Evolutionary conservation across 2,113 vertebrate species (phyloP), one percentile per base, ranked within the genome.

Genomic region (Bubo bubo): DNA sequence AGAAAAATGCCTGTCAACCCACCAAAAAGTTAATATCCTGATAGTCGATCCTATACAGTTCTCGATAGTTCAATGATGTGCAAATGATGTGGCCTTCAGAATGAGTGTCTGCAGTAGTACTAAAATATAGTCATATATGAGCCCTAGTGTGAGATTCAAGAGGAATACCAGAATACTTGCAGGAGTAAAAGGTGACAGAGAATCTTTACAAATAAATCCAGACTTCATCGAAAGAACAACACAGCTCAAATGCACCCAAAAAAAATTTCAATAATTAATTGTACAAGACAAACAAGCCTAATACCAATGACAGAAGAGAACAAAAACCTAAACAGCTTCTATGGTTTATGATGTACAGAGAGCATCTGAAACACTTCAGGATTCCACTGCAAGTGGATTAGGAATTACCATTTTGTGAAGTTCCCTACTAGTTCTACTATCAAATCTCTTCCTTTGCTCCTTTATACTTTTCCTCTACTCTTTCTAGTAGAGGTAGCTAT

Each of bases 331-430:
- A 88, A 71, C 17, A 2, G 17, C 15, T 39, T 81, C 17, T 55
- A 1, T 3, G 17, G 64, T 12, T 14, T 30, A 10, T 2, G 21
- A 59, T 23, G 62, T 9, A 12, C 73, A 58, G 24, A 75, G 52
- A 76, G n/a, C 45, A 49, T 62, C 52, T 64, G 47, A 85, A 92
- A 76, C 73, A 45, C 89, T 95, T 95, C 92, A 94, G 93, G 86
- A 85, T 18, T 90, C 43, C 84, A 91, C 85, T 76, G 74, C 62
- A 49, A 92, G 47, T 41, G 64, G 83, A 72, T 87, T 67, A 96
- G 84, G 39, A 93, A 53, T 87, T 56, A 68, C 64, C 80, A 71
- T 52, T 94, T 93, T 55, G 39, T 77, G 28, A 86, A 83, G 85
- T 88, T 92, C 90, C 86, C 88, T 60, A 70, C 66, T 30, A 93